phyloP scores from a whole-genome alignment of 1,140 invertebrate genomes.

The Musca domestica region DNA sequence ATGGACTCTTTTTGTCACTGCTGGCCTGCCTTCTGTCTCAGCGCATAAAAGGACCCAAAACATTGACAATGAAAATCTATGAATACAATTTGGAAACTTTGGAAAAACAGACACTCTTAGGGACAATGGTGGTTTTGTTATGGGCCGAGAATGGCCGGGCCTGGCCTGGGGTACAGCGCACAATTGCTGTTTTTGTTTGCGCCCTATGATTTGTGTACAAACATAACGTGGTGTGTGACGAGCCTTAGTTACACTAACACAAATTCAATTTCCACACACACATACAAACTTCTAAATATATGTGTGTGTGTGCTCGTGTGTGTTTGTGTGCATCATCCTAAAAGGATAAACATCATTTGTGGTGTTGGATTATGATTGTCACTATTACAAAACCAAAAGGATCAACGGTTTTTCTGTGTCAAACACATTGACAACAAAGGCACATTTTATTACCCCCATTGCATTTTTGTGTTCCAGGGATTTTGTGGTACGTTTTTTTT shows the following conservation, averaged over 20 bases:
- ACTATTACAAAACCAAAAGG: constrained; percentile 11
- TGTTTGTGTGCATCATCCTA: constrained; percentile 9
- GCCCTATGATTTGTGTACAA: constrained; percentile 5
- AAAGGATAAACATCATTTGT: constrained; percentile 17
- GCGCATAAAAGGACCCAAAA: too few species aligned
- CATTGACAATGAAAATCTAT: too few species aligned
- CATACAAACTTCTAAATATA: not conserved
- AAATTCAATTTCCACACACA: not conserved
- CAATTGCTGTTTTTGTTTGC: not conserved
- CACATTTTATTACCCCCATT: constrained; percentile 2
- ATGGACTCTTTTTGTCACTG: too few species aligned
- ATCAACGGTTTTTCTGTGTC: constrained; percentile 11
- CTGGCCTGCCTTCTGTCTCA: too few species aligned
- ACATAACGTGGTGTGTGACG: not conserved
- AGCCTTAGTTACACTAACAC: not conserved
- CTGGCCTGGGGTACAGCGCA: too few species aligned
- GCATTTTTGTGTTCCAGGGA: not conserved
- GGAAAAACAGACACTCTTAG: too few species aligned
- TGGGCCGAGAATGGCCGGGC: too few species aligned
- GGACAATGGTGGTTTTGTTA: too few species aligned
- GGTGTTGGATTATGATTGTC: constrained; percentile 19
- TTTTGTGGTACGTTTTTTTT: constrained; percentile 11
- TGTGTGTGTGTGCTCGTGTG: not conserved
- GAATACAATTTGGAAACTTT: too few species aligned
- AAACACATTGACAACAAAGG: not conserved